Evolutionary conservation across 2,888 invertebrate genomes (phyloP).

Genomic region (Drosophila prostipennis): DNA sequence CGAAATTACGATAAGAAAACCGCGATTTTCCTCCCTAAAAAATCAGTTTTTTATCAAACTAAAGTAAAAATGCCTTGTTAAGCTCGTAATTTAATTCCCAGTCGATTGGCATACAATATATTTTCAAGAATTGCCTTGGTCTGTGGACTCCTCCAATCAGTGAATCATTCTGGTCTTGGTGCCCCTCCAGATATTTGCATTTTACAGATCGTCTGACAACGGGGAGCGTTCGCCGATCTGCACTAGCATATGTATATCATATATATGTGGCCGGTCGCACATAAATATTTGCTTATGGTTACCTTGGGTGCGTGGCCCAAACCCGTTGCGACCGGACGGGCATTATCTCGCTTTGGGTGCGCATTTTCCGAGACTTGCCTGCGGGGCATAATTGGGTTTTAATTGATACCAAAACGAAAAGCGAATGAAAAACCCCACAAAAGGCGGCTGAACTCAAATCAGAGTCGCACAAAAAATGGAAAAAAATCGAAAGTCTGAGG

Average conservation of each 20-base stretch:
- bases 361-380: constrained; percentile 67
- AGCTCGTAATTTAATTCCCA: too few species aligned
- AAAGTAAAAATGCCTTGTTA: too few species aligned
- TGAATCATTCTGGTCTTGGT: constrained; percentile 8
- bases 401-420: constrained; percentile 61
- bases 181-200: constrained; percentile 26
- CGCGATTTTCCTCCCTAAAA: too few species aligned
- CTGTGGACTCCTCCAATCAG: constrained; percentile 1
- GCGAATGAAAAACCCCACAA: constrained; percentile 39
- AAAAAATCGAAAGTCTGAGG: constrained; percentile 49
- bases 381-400: constrained; percentile 64
- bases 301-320: constrained; percentile 49
- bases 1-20: too few species aligned
- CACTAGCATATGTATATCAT: background rate
- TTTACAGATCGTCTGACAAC: constrained; percentile 17
- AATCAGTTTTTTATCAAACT: too few species aligned
- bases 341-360: constrained; percentile 54
- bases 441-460: constrained; percentile 17
- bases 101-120: too few species aligned
- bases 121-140: constrained; percentile 4
- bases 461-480: constrained; percentile 17
- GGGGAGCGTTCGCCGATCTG: constrained; percentile 17
- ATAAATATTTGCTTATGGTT: constrained; percentile 7
- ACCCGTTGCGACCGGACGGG: constrained; percentile 70
- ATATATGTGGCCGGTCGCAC: background rate